Evolutionary conservation across 2,797 vertebrate species (phyloP), one percentile per base, ranked within the genome.

Genomic region (Rhinogobio ventralis): DNA sequence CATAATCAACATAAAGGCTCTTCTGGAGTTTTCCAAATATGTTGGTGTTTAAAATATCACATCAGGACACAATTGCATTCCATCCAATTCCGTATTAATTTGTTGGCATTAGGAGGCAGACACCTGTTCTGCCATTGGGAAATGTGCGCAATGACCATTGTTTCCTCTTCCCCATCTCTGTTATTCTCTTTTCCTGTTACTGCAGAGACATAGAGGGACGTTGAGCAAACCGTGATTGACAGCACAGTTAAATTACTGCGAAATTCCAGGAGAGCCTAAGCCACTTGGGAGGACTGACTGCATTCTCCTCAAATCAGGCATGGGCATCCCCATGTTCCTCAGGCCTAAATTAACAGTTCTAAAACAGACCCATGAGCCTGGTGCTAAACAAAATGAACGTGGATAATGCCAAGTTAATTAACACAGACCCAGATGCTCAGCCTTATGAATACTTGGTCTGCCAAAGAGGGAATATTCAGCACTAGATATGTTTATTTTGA

Each of bases 361-460:
- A 90, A 93, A 94, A 90, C 90, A 90, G 91, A 90, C 91, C 62
- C 76, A 85, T 90, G 91, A 90, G 88, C 82, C 77, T 4, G 51
- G 62, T 71, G 82, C 88, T 85, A 88, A 93, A 94, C 88, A 92
- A 94, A 92, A 94, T 82, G 88, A 93, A 93, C 17, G 69, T 67
- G 88, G 89, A 89, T 92, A 93, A 94, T 94, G 94, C 95, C 94
- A 94, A 95, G 90, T 94, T 95, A 95, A 95, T 96, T 95, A 94
- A 94, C 94, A 93, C 92, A 91, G 93, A 88, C 92, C 91, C 92
- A 95, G 93, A 93, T 93, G 93, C 91, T 93, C 84, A 86, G 90
- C 86, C 87, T 89, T 90, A 74, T 88, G 88, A 91, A 89, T 86
- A 72, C 87, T 79, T 46, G 57, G 89, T 82, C 86, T 76, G 85